These are phyloP conservation scores for Peromyscus eremicus DNA, from an alignment of 2,797 vertebrate genomes.

Conservation along the genomic window DNA sequence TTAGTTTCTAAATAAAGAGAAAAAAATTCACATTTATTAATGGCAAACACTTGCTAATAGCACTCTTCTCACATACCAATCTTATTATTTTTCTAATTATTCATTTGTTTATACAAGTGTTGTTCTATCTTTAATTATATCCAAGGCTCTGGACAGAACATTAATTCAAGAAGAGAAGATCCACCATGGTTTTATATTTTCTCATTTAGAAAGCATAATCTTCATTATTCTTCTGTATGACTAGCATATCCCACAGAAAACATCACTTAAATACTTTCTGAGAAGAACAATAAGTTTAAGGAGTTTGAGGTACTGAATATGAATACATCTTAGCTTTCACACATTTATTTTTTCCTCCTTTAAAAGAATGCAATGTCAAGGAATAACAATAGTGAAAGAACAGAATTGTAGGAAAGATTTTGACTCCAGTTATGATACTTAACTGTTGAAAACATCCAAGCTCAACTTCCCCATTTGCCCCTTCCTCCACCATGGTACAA, in stretches of 20 bases:
- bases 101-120: not conserved
- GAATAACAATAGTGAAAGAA: not conserved
- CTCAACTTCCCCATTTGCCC: rapidly evolving
- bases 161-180: not conserved
- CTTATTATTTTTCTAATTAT: not conserved
- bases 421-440: not conserved
- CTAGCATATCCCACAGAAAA: not conserved
- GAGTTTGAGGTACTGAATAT: not conserved
- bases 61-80: not conserved
- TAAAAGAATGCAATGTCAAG: not conserved
- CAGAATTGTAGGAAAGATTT: not conserved
- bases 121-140: not conserved
- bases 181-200: not conserved
- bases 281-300: not conserved
- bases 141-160: not conserved
- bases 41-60: not conserved
- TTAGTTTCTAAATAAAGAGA: not conserved
- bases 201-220: not conserved
- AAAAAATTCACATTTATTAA: not conserved
- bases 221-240: not conserved
- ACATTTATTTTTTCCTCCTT: not conserved
- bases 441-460: not conserved
- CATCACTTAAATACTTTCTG: not conserved
- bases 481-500: not conserved
- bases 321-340: not conserved